Conservation (phyloP, 1,140 invertebrate genomes). For the Drosophila carrolli region DNA sequence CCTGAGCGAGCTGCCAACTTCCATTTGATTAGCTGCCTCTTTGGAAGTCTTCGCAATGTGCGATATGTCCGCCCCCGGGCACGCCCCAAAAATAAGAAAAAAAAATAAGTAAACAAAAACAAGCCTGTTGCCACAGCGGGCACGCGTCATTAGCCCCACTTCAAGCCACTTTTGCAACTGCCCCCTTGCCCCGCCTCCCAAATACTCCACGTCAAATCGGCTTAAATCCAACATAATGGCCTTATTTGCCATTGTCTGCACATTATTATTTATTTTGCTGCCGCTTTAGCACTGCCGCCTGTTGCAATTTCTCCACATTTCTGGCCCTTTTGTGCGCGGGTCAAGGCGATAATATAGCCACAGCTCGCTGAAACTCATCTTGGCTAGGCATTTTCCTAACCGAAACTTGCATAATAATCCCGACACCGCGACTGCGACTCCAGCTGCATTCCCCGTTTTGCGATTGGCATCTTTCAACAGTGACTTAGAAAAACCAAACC, state of each 20-base stretch:
- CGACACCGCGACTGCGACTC: background rate
- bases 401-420: slow-evolving; percentile 42
- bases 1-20: slow-evolving; percentile 45
- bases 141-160: slow-evolving; percentile 79
- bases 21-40: slow-evolving; percentile 66
- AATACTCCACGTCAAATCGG: slow-evolving; percentile 61
- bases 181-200: slow-evolving; percentile 1
- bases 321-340: slow-evolving; percentile 47
- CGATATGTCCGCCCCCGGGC: slow-evolving; percentile 48
- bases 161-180: slow-evolving; percentile 73
- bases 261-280: slow-evolving; percentile 75
- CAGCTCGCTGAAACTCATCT: slow-evolving; percentile 26
- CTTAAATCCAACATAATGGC: slow-evolving; percentile 77
- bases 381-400: slow-evolving; percentile 20
- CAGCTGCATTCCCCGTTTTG: slow-evolving; percentile 11
- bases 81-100: background rate
- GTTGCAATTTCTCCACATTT: slow-evolving; percentile 67
- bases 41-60: slow-evolving; percentile 34
- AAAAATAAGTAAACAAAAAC: slow-evolving; percentile 1
- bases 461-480: slow-evolving; percentile 38
- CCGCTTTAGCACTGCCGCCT: slow-evolving; percentile 26
- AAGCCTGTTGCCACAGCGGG: slow-evolving; percentile 45
- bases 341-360: slow-evolving; percentile 68
- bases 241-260: slow-evolving; percentile 80
- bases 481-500: slow-evolving; percentile 29